Evolutionary conservation across 2,888 invertebrate genomes (phyloP), one percentile per base, ranked within the genome.

Genomic region (Drosophila paucipuncta): DNA sequence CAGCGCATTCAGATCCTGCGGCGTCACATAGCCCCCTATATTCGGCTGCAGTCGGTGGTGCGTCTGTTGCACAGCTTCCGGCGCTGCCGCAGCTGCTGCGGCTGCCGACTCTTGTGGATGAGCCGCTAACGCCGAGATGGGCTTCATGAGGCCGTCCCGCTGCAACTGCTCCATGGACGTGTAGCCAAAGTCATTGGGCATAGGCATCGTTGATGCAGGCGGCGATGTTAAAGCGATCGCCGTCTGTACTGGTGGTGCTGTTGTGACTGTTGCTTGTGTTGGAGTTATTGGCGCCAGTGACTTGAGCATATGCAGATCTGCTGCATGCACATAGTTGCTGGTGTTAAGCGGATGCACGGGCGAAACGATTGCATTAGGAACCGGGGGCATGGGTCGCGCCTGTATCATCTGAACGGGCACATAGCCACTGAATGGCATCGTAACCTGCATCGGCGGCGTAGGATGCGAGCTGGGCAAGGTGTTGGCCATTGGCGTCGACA

Each of bases 1-100:
- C 68, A 92, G 80, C 39, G 86, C 83, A 54, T 85, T 92, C 30
- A 92, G 76, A 60, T 92, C 91, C 53, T 90, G 90, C 33, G 91
- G 92, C 55, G 92, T 92, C 52, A 92, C 92, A 78, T 92, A 92
- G 39, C 92, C 92, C 6, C 84, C 87, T 52, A 92, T 89, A 2
- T 73, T 74, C 18, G 84, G 77, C 66, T 69, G 81, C 22, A 68
- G 63, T 25, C 65, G 53, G 39, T 33, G 67, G 30, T 59, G 35
- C 35, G 59, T 35, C 41, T 66, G 62, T 49, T 68, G 70, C 10
- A 39, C 37, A 10, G 18, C n/a, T 28, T 59, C 31, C 41, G 41
- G 30, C 22, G 50, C 33, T 25, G 68, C n/a, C 16, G 62, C 33
- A 2, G 39, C 31, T 54, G 49, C 22, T 25, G 30, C 53, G 52